Percentiles rank a stretch among this genome's conserved stretches.
phyloP scores from a whole-genome alignment of 2,888 invertebrate species.

The Apamea sordens region DNA sequence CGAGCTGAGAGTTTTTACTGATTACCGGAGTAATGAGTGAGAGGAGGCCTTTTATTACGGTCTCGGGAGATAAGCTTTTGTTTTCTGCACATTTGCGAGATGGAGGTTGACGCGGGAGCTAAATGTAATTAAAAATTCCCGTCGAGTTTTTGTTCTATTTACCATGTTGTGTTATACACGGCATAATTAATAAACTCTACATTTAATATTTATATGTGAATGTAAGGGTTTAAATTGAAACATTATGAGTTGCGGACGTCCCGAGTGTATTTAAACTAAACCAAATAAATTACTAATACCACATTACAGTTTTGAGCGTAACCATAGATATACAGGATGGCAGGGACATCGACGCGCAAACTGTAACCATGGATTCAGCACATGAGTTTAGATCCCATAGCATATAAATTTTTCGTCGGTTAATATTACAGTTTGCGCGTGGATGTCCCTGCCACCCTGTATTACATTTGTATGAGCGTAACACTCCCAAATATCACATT shows the following conservation, averaged over 20 bases:
- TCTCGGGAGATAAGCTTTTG: slow-evolving; percentile 79
- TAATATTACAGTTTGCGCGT: no score
- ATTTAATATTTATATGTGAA: slow-evolving; percentile 58
- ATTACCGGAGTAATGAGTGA: slow-evolving; percentile 78
- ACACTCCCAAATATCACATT: slow-evolving; percentile 49
- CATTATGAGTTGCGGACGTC: slow-evolving; percentile 27
- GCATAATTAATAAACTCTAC: slow-evolving; percentile 70
- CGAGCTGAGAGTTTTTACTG: slow-evolving; percentile 74
- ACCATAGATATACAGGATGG: no score
- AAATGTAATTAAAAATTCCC: slow-evolving; percentile 78
- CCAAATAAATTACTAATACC: slow-evolving; percentile 52
- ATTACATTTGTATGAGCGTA: slow-evolving; percentile 10
- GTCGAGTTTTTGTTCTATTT: slow-evolving; percentile 68
- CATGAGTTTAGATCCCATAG: no score
- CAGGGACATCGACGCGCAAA: no score
- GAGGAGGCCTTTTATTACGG: slow-evolving; percentile 76
- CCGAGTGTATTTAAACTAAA: slow-evolving; percentile 46
- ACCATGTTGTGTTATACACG: slow-evolving; percentile 56
- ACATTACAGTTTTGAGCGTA: slow-evolving; percentile 10
- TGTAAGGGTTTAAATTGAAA: slow-evolving; percentile 50
- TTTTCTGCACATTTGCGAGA: slow-evolving; percentile 76
- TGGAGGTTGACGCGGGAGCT: slow-evolving; percentile 73
- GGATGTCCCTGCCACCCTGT: no score
- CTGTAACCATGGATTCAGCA: no score
- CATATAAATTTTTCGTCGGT: no score